Base-by-base conservation (phyloP, 2,888 invertebrate genomes). In the Augiades crinisus region DNA sequence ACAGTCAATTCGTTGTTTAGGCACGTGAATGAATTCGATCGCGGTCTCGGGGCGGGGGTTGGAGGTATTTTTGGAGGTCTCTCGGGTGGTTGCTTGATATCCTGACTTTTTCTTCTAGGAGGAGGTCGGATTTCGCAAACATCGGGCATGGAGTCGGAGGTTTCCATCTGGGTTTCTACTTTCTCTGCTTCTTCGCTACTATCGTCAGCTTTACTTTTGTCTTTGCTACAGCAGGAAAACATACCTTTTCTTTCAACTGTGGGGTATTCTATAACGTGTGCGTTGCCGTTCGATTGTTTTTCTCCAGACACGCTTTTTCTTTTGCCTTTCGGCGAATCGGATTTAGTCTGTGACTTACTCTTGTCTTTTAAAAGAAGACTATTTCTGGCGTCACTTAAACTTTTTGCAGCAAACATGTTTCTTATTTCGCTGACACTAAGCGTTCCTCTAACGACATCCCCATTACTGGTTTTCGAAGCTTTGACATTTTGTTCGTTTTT, bases 161-260 rank as follows among this genome's bases (percentile, higher is more conserved):
- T 84, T 53, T 86, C 81, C 54, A 82, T 65, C 12, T 75, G 74
- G 12, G 70, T 64, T 54, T 87, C 82, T 22, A 74, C 68, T 60
- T 81, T 81, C 53, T 81, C 83, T 21, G 72, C 68, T 68, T 90
- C 79, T 30, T 90, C 90, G 10, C 81, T 78, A 55, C 73, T 90
- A 49, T 91, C 91, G 37, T 90, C 91, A 31, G 78, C 91, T 73
- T 75, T 91, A 67, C 78, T 91, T 76, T 81, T 89, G 62, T 90
- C 90, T 78, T 91, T 93, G 47, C 92, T 92, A 67, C 94, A 94
- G 68, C 94, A 94, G 2, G 94, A 94, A 70, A 94, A 94, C 72
- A 93, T 91, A 49, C 93, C 92, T 81, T 93, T 94, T 34, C 94
- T 88, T 72, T 94, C 94, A 3, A 94, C 92, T 0, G 94, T 94